Evolutionary conservation across 2,113 vertebrate species (phyloP), one percentile per base, ranked within the genome.

Genomic region (Petrocephalus microphthalmus): DNA sequence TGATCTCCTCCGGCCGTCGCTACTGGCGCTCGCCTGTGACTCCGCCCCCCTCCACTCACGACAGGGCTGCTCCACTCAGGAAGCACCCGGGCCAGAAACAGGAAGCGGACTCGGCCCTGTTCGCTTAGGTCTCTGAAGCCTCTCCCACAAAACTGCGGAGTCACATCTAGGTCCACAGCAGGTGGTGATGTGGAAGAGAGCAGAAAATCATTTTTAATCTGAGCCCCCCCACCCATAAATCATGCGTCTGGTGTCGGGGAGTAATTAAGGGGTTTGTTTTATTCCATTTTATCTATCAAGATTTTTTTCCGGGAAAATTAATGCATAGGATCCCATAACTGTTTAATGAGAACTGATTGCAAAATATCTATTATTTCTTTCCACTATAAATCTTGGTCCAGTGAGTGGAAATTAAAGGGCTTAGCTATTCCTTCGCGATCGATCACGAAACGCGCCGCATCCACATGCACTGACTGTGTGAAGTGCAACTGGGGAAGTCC

Each of bases 351-450:
- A 85, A 85, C 84, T 53, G 49, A 85, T 85, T 51, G 47, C 47
- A 52, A 85, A 85, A 85, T 85, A 85, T 85, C 45, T 85, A 33
- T 54, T 53, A 83, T 85, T 85, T 33, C 51, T 22, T 47, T 47
- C 84, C 11, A n/a, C 84, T 85, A 85, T 85, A 85, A 85, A 85
- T 85, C 84, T 85, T 85, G 29, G 22, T n/a, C 81, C 84, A 17
- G 15, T 85, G 52, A 56, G 52, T 53, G 6, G 45, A 51, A 84
- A 84, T 84, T 56, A 85, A 85, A 85, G 29, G 52, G 29, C 10
- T 85, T 54, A 4, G 22, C 19, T 20, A 0, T 11, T 53, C 51
- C 25, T 8, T 10, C 25, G 29, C 54, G 17, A 54, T 56, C 13
- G 84, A 85, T 85, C 51, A 56, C 4, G 7, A 37, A 82, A 42